Conservation (phyloP, 2,888 invertebrate species). For the Corbicula japonica region DNA sequence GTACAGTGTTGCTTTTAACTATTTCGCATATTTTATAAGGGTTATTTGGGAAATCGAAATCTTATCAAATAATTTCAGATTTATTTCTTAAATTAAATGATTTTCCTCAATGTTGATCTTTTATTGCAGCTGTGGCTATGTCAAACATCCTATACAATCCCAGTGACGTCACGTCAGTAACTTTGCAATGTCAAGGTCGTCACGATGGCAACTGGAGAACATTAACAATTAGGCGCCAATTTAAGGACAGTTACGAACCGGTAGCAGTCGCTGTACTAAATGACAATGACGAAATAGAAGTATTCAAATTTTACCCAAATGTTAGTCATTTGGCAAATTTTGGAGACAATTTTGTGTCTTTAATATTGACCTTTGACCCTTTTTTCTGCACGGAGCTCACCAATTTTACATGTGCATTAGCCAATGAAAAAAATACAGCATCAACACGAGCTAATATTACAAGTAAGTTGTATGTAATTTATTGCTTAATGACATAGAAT, state of each 20-base stretch:
- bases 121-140: slow-evolving; percentile 48
- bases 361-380: slow-evolving; percentile 49
- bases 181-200: slow-evolving; percentile 49
- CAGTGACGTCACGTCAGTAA: slow-evolving; percentile 47
- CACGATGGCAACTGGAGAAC: slow-evolving; percentile 48
- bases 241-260: slow-evolving; percentile 61
- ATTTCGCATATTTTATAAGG: too few relatives aligned
- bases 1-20: too few relatives aligned
- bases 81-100: background rate
- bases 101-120: background rate
- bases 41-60: too few relatives aligned
- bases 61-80: background rate
- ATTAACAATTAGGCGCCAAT: slow-evolving; percentile 52
- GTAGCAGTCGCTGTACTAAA: slow-evolving; percentile 40
- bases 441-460: slow-evolving; percentile 37
- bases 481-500: too few relatives aligned
- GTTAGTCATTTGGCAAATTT: slow-evolving; percentile 40
- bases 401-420: slow-evolving; percentile 61
- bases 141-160: slow-evolving; percentile 48
- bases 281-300: slow-evolving; percentile 17
- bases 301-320: slow-evolving; percentile 49
- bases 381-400: slow-evolving; percentile 59
- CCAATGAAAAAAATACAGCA: slow-evolving; percentile 30
- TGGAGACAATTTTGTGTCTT: slow-evolving; percentile 38
- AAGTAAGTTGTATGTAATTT: slow-evolving; percentile 37